phyloP scores from a whole-genome alignment of 2,888 invertebrate species.

The Noctua janthina region DNA sequence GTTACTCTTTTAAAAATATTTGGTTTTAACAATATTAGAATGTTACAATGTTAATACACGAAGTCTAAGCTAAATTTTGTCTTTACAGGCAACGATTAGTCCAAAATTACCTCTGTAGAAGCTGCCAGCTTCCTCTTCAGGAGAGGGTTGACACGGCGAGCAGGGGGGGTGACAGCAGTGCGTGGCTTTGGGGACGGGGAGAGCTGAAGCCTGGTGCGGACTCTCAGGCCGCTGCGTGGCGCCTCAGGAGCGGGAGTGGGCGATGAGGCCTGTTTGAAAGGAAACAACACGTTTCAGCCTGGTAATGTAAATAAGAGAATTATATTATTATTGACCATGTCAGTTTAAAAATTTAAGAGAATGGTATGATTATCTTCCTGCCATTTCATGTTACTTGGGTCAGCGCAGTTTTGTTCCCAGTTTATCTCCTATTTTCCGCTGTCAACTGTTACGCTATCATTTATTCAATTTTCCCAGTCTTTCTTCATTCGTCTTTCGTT shows the following conservation, averaged over 20 bases:
- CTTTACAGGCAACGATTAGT: background rate
- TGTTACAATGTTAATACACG: background rate
- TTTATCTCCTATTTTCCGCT: background rate
- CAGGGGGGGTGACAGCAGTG: slow-evolving; percentile 87
- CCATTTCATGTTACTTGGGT: background rate
- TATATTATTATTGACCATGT: background rate
- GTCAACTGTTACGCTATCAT: background rate
- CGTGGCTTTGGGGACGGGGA: slow-evolving; percentile 87
- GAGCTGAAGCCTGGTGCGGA: slow-evolving; percentile 85
- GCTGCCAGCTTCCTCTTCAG: slow-evolving; percentile 88
- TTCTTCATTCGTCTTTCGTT: background rate
- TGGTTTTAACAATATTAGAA: background rate
- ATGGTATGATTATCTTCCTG: background rate
- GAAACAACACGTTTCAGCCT: background rate
- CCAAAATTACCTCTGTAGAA: slow-evolving; percentile 82
- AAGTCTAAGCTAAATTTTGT: background rate
- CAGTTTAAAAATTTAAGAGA: background rate
- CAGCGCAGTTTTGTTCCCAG: background rate
- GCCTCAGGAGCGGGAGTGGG: slow-evolving; percentile 81
- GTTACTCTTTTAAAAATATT: too few relatives aligned
- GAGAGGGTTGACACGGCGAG: slow-evolving; percentile 89
- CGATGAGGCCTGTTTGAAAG: slow-evolving; percentile 73
- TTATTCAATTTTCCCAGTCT: background rate
- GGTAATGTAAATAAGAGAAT: background rate
- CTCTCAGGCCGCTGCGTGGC: slow-evolving; percentile 78